These are phyloP conservation scores for Ectemnius cavifrons DNA, from an alignment of 2,888 invertebrate species.

Conservation along the genomic window DNA sequence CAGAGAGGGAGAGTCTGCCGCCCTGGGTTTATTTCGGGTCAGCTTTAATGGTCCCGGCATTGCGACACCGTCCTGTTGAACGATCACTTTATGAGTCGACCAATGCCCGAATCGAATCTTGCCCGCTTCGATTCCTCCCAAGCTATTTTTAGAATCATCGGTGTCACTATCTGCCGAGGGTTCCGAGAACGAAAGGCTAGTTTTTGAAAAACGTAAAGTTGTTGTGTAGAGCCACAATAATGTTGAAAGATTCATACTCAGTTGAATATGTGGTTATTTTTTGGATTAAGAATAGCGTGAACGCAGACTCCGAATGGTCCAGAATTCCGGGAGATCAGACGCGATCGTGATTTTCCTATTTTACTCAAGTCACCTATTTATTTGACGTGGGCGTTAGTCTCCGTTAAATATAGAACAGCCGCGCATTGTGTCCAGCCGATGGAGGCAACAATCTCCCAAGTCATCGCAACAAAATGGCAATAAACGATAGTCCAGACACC, in stretches of 20 bases:
- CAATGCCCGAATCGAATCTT: constrained; percentile 2
- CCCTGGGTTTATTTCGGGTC: constrained; percentile 44
- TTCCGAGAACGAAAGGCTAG: no score
- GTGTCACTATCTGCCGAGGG: no score
- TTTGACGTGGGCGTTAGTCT: constrained; percentile 14
- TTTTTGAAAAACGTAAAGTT: no score
- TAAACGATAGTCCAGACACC: constrained; percentile 4
- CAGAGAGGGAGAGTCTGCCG: constrained; percentile 23
- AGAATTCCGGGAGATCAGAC: constrained; percentile 9
- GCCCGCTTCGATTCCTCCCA: no score
- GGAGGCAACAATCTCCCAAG: constrained; percentile 19
- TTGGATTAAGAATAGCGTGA: no score
- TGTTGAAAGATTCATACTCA: no score
- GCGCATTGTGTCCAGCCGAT: constrained; percentile 15
- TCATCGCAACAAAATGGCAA: constrained; percentile 26
- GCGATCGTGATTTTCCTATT: constrained; percentile 7
- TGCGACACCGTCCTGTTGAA: constrained; percentile 23
- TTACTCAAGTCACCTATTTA: constrained; percentile 22
- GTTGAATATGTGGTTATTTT: no score
- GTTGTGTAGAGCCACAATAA: no score
- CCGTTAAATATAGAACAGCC: constrained; percentile 27
- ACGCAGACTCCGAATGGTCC: neutral
- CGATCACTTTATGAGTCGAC: constrained; percentile 1
- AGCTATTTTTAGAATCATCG: no score
- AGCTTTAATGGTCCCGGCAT: constrained; percentile 25